Evolutionary conservation across 2,113 vertebrate genomes (phyloP), one percentile per base, ranked within the genome.

Genomic region (Sula dactylatra): DNA sequence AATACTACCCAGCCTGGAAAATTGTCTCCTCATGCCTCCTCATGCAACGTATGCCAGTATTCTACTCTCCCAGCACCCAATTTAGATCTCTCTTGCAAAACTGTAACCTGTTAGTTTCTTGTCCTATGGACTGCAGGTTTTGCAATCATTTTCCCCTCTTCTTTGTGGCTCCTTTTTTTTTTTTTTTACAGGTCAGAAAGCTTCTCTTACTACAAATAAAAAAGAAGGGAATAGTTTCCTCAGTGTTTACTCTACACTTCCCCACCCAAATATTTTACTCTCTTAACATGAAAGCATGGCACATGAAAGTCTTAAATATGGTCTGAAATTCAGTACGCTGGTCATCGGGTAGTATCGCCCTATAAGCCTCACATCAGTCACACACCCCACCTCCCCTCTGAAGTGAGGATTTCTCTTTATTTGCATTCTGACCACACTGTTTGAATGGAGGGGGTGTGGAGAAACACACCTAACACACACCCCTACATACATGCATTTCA

Each of bases 381-480:
- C 27, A 86, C 27, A 44, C 65, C 73, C 40, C 52, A 87, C 45
- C 26, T 70, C 55, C 19, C 54, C 12, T 71, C 61, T 54, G 49
- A 89, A 93, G 45, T 2, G 20, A 94, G 25, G 11, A 55, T n/a
- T 93, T 91, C 66, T 80, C 55, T 82, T 58, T 96, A 89, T 97
- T 93, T 95, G 93, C 74, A 85, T 85, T 95, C 73, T 94, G 54
- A 85, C 74, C 83, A 87, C 70, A 94, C 49, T 94, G 74, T 87
- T 96, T 97, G 89, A 91, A 83, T 88, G 84, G 38, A 94, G 20
- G 38, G 62, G 38, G 91, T 87, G 94, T 80, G 82, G 78, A 72
- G 49, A 91, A 93, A 87, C 77, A 93, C 72, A 90, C 69, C 86
- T 94, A 86, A 65, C n/a, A 90, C 29, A 77, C 74, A 82, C 65